Evolutionary conservation across 2,888 invertebrate genomes (phyloP).

Genomic region (Aphodius sticticus): DNA sequence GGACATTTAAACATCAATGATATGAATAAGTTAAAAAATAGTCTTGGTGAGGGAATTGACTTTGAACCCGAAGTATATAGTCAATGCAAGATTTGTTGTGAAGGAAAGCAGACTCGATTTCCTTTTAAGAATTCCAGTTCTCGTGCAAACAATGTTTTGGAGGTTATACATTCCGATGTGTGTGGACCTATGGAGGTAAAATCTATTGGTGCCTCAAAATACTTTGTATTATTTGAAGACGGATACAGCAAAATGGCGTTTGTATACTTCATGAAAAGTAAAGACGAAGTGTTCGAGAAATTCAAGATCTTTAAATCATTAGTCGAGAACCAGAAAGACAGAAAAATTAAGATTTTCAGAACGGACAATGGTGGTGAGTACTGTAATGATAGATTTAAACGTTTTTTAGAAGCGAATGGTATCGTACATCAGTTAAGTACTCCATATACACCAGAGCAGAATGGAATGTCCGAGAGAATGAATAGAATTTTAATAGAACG

Average conservation of each 20-base stretch:
- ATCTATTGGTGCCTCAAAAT: conserved; percentile 43
- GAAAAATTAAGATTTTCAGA: conserved; percentile 46
- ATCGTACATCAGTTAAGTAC: conserved; percentile 48
- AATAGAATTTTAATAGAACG: conserved; percentile 42
- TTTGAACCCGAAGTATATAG: conserved; percentile 29
- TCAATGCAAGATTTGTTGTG: conserved; percentile 43
- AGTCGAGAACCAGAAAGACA: conserved; percentile 47
- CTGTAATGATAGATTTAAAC: conserved; percentile 39
- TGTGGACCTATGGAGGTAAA: conserved; percentile 19
- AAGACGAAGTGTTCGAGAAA: not conserved
- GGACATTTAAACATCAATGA: conserved; percentile 32
- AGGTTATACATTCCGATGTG: conserved; percentile 45
- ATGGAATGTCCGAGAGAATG: conserved; percentile 49
- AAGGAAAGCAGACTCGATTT: conserved; percentile 47
- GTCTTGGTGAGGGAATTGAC: conserved; percentile 27
- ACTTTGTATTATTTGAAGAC: conserved; percentile 46
- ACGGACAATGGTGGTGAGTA: conserved; percentile 47
- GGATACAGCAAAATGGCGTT: conserved; percentile 42
- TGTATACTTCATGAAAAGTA: conserved; percentile 21
- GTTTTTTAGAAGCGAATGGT: conserved; percentile 41
- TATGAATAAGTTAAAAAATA: conserved; percentile 25
- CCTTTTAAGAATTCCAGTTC: conserved; percentile 43
- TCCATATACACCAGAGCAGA: too few relatives aligned
- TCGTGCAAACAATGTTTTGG: conserved; percentile 33
- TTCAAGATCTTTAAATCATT: conserved; percentile 27